phyloP scores from a whole-genome alignment of 2,797 vertebrate species.

The Hapalemur alaotrensis region DNA sequence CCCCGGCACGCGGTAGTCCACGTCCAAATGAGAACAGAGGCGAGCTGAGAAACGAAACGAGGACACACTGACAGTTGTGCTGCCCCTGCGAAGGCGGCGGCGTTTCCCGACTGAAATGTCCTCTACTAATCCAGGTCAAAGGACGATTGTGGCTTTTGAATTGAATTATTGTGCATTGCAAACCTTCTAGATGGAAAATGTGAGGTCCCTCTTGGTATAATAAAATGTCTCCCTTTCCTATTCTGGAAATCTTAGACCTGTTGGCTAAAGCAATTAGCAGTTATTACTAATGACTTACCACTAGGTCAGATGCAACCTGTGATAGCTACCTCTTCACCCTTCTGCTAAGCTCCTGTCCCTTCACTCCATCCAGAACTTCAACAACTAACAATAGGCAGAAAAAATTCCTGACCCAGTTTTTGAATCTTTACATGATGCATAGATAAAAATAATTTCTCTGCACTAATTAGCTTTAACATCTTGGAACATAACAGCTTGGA shows the following conservation, averaged over 20 bases:
- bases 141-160: not conserved
- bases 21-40: not conserved
- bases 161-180: not conserved
- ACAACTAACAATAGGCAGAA: slow-evolving; percentile 1
- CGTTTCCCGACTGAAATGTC: not conserved
- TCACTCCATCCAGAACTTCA: not conserved
- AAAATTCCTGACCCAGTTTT: slow-evolving; percentile 54
- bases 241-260: not conserved
- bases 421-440: slow-evolving; percentile 50
- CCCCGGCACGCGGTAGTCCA: not conserved
- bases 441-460: slow-evolving; percentile 70
- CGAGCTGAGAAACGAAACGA: not conserved
- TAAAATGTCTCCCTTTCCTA: not conserved
- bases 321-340: not conserved
- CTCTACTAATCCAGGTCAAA: not conserved
- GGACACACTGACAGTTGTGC: too few species aligned
- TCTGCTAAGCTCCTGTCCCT: not conserved
- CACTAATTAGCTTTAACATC: slow-evolving; percentile 66
- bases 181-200: not conserved
- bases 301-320: not conserved
- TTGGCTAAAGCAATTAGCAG: not conserved
- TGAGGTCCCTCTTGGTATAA: not conserved
- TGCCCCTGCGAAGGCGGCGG: not conserved
- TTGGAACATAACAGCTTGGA: slow-evolving; percentile 51
- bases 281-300: not conserved